phyloP scores from a whole-genome alignment of 2,888 invertebrate species.

The Cheilosia pagana region DNA sequence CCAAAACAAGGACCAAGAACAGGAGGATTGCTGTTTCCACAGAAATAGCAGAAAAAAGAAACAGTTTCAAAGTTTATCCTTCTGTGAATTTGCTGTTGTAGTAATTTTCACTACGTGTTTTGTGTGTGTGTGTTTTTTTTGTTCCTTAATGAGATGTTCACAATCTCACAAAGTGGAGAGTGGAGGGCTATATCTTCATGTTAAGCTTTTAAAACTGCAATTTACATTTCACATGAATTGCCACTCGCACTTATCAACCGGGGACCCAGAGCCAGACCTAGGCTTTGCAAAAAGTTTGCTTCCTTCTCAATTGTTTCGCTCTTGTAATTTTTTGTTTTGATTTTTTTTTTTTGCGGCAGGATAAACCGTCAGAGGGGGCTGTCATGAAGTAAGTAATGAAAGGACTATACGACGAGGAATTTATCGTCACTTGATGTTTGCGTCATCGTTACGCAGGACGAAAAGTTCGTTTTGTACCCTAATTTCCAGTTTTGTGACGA shows the following conservation, averaged over 20 bases:
- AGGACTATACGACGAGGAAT: conserved; percentile 26
- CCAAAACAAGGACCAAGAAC: conserved; percentile 38
- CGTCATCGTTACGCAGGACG: conserved; percentile 36
- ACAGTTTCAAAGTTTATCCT: conserved; percentile 68
- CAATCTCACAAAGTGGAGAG: conserved; percentile 69
- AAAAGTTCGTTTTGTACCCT: conserved; percentile 33
- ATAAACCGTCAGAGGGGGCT: not conserved
- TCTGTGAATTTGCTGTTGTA: conserved; percentile 72
- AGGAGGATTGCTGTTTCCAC: conserved; percentile 18
- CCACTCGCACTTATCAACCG: conserved; percentile 60
- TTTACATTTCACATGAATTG: conserved; percentile 68
- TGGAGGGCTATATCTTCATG: conserved; percentile 59
- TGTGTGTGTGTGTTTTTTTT: conserved; percentile 36
- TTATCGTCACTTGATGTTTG: conserved; percentile 49
- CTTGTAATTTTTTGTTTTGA: too few relatives aligned
- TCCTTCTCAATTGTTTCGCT: conserved; percentile 34
- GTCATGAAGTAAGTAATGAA: conserved; percentile 15
- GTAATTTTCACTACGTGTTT: conserved; percentile 69
- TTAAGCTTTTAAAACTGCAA: conserved; percentile 70
- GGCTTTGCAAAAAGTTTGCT: conserved; percentile 40
- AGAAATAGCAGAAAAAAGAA: conserved; percentile 33
- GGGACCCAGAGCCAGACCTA: conserved; percentile 14
- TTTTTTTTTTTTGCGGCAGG: not conserved
- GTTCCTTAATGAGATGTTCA: conserved; percentile 71
- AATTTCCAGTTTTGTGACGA: conserved; percentile 57